Percentiles rank a stretch among this genome's conserved stretches.
phyloP scores from a whole-genome alignment of 2,888 invertebrate species.

The Stenchaetothrips biformis region DNA sequence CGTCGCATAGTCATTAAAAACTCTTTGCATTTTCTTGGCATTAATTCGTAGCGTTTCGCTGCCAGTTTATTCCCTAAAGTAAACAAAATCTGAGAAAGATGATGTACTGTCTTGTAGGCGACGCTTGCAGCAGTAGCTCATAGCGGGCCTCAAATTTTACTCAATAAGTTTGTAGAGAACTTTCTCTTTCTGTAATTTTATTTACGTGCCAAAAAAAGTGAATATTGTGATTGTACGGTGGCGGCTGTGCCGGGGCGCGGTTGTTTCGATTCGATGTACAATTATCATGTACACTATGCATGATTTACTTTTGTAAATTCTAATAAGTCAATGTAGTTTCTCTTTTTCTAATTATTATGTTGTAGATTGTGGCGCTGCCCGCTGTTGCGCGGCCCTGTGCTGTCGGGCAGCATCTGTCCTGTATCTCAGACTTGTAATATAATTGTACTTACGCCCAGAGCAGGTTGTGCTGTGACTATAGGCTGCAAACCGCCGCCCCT shows the following conservation, averaged over 20 bases:
- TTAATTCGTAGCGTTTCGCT: constrained; percentile 10
- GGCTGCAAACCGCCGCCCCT: constrained; percentile 21
- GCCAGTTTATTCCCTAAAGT: constrained; percentile 21
- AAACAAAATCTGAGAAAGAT: constrained; percentile 11
- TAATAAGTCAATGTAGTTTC: background rate
- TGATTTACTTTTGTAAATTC: background rate
- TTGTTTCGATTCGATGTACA: background rate
- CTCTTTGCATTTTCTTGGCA: constrained; percentile 22
- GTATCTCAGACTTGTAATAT: constrained; percentile 15
- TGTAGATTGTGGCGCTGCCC: background rate
- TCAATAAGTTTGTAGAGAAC: constrained; percentile 17
- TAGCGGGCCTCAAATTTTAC: constrained; percentile 21
- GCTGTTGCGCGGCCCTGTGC: background rate
- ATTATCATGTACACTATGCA: constrained; percentile 10
- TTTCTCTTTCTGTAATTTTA: constrained; percentile 24
- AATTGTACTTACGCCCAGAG: constrained; percentile 21
- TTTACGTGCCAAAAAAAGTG: constrained; percentile 18
- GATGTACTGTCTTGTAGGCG: constrained; percentile 18
- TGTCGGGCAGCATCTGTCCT: background rate
- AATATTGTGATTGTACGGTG: constrained; percentile 20
- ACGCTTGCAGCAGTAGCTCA: constrained; percentile 19
- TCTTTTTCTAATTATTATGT: background rate
- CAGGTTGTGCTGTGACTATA: constrained; percentile 20
- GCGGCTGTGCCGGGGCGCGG: constrained; percentile 23
- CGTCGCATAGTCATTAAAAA: constrained; percentile 24